Percentiles rank a stretch among this genome's conserved stretches.
phyloP scores from a whole-genome alignment of 2,888 invertebrate species.

The Trichacis sp. region DNA sequence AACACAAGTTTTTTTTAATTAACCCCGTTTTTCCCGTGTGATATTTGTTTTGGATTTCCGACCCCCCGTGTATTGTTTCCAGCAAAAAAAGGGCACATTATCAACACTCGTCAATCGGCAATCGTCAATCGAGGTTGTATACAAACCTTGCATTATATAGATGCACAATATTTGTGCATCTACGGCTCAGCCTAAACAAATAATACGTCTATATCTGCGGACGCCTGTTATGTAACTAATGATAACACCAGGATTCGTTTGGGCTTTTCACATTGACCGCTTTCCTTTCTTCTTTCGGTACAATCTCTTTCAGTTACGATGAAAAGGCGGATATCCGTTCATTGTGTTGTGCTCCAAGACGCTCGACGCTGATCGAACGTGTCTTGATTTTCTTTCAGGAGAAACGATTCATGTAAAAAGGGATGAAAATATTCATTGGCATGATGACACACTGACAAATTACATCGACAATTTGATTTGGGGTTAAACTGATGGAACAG shows the following conservation, averaged over 20 bases:
- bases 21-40: too few species aligned
- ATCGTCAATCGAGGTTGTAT: too few species aligned
- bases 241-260: conserved; percentile 4
- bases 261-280: conserved; percentile 6
- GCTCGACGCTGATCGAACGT: conserved; percentile 31
- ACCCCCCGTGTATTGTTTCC: too few species aligned
- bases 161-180: conserved; percentile 1
- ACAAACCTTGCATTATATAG: too few species aligned
- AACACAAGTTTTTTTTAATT: too few species aligned
- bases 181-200: not conserved
- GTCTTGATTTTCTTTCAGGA: conserved; percentile 24
- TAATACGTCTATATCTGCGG: not conserved
- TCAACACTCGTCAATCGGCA: too few species aligned
- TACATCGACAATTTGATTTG: too few species aligned
- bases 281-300: conserved; percentile 15
- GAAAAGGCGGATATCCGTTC: conserved; percentile 38
- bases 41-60: too few species aligned
- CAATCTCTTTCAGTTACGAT: conserved; percentile 32
- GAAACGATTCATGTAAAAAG: conserved; percentile 17
- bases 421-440: not conserved
- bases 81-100: too few species aligned
- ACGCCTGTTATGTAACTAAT: conserved; percentile 2
- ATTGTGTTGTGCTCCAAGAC: conserved; percentile 28
- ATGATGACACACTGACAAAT: not conserved
- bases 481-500: too few species aligned